Base-by-base conservation (phyloP, 2,888 invertebrate species). In the Heliconius cydno region DNA sequence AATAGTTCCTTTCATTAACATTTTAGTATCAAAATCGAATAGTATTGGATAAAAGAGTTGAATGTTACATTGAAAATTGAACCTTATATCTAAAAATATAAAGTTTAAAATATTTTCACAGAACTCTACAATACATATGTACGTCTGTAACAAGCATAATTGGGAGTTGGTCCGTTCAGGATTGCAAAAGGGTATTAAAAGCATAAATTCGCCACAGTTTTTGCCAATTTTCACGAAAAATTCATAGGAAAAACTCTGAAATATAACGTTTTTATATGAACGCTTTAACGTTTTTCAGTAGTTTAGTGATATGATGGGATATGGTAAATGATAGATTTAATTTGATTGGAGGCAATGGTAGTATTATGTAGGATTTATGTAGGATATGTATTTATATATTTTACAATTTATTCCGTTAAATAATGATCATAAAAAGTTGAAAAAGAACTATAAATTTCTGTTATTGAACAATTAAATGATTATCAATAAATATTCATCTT, bases 101-200 rank as follows among this genome's bases (percentile, higher is more conserved):
- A 22, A 57, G 73, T 34, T 68, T 57, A 74, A 57, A 75, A 28
- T 60, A 25, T 28, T n/a, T 46, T 68, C 15, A 10, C n/a, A 63
- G 5, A 4, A 15, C 6, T 28, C 25, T 60, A 46, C 78, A 52
- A 80, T 80, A 80, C 78, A 78, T 81, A 80, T 80, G 76, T 73
- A 81, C 78, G 71, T 75, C 78, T 79, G 80, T 78, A 74, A 76
- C 77, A 75, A 71, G 79, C 72, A 79, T 83, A 83, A 83, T 83
- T 83, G 83, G 80, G 80, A 80, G 75, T 81, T 70, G 79, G 77
- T 78, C 79, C 82, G 75, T 82, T 76, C 78, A 66, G 81, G 81
- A 80, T 80, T 80, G 78, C 75, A 74, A 80, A 82, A 81, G 81
- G 81, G 81, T 82, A 83, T 82, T 81, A 81, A 81, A 82, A 81